Percentiles rank a stretch among this genome's conserved stretches.
Evolutionary conservation across 2,797 vertebrate species (phyloP).

Genomic region (Bradypodion pumilum): DNA sequence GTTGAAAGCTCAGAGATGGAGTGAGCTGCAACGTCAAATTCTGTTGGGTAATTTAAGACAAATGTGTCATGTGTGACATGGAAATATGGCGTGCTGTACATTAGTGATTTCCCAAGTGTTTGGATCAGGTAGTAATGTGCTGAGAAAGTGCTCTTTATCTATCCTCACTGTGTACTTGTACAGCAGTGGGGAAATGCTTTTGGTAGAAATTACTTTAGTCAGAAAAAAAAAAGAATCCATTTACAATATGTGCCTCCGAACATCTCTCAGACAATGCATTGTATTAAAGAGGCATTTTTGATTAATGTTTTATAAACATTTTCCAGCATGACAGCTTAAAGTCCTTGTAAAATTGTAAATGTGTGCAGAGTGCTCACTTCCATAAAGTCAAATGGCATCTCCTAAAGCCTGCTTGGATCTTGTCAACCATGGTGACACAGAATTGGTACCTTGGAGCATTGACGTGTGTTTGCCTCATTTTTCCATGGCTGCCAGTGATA

Average conservation of each 20-base stretch:
- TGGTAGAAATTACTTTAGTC: slow-evolving; percentile 92
- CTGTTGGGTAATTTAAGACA: slow-evolving; percentile 90
- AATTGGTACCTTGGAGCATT: slow-evolving; percentile 90
- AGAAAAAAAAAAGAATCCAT: slow-evolving; percentile 91
- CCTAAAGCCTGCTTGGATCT: slow-evolving; percentile 80
- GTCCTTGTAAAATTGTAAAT: slow-evolving; percentile 86
- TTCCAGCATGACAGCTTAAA: slow-evolving; percentile 89
- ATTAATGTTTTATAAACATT: slow-evolving; percentile 99
- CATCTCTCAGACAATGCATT: slow-evolving; percentile 98
- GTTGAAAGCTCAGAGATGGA: slow-evolving; percentile 83
- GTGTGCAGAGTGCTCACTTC: slow-evolving; percentile 86
- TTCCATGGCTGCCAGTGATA: slow-evolving; percentile 82
- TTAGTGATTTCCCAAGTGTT: slow-evolving; percentile 90
- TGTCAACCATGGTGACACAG: slow-evolving; percentile 85
- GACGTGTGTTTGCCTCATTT: slow-evolving; percentile 92
- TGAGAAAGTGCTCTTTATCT: slow-evolving; percentile 90
- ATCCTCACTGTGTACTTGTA: slow-evolving; percentile 84
- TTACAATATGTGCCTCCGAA: slow-evolving; percentile 96
- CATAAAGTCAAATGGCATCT: slow-evolving; percentile 89
- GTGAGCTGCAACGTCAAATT: slow-evolving; percentile 86
- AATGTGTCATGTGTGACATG: slow-evolving; percentile 89
- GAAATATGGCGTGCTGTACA: slow-evolving; percentile 88
- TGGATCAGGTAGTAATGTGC: slow-evolving; percentile 88
- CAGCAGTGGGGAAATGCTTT: slow-evolving; percentile 82
- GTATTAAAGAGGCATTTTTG: slow-evolving; percentile 98